Evolutionary conservation across 2,113 vertebrate genomes (phyloP), one percentile per base, ranked within the genome.

Genomic region (Coracopsis vasa): DNA sequence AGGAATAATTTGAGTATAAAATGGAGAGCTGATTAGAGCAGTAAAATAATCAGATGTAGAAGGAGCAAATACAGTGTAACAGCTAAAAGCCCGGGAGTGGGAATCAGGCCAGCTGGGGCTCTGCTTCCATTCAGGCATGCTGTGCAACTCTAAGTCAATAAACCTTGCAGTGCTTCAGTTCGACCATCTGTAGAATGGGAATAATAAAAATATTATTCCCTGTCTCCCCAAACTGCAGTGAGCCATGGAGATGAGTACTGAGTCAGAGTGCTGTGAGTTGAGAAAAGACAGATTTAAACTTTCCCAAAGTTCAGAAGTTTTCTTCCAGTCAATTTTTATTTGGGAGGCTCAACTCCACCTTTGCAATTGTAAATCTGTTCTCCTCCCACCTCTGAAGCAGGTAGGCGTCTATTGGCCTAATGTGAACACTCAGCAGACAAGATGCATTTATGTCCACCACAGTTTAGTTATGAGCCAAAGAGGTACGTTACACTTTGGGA

Each of bases 121-220:
- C 95, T 97, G 95, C 91, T 96, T 97, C 96, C 88, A 96, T 92
- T 94, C 94, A 84, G 51, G 91, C 96, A 72, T 89, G 92, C 95
- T 94, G 94, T 86, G 92, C 92, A 93, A 50, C 91, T 96, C 84
- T 28, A 83, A 97, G 91, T 97, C 96, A 95, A 96, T 96, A 96
- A 95, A 96, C 95, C 92, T 96, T 92, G 86, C 94, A 91, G 88
- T 75, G 91, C 95, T 95, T 94, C 91, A 35, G 28, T 88, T 89
- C 13, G 7, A 72, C 96, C 96, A 95, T 88, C 96, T 94, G 92
- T 79, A 94, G 91, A 94, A 82, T 87, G 91, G 95, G 88, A 96
- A 94, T 95, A 94, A 94, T 94, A 96, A 96, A 95, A 95, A 97
- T 95, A 94, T 95, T 97, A 96, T 96, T 96, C 95, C 96, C 94